Evolutionary conservation across 1,140 invertebrate genomes (phyloP), one percentile per base, ranked within the genome.

Genomic region (Magallana angulata): DNA sequence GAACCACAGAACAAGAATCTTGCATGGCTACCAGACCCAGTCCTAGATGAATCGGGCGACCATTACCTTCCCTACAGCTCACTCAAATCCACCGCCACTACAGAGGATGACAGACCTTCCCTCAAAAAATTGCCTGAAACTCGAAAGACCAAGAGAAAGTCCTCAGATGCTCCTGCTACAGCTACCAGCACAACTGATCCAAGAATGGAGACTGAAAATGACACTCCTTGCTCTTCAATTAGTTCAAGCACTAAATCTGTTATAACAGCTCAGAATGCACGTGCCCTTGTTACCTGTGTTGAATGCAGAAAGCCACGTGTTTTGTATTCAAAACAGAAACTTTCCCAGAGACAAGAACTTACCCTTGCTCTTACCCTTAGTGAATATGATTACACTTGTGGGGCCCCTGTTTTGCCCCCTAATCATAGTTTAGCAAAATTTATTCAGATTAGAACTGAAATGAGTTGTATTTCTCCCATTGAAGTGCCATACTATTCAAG

Each of bases 11-110:
- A 57, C 11, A 18, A 57, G 30, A 16, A 60, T 12, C 18, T 87
- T 5, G 48, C 5, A 7, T 87, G 86, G 86, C 81, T 87, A 30
- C 86, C 86, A 59, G 86, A 87, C 48, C 86, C 86, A 84, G 85
- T 82, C 7, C 81, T 84, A 16, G 86, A 87, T 56, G 80, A 82
- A 30, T 16, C 14, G 16, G 80, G 81, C 7, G 60, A 83, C 24
- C 86, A 87, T 56, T 83, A 64, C 81, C 14, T 36, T 30, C n/a
- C 76, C 1, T 87, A 62, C 18, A 24, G 64, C 18, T 6, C 36
- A 11, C 18, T 84, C 16, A 87, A n/a, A 36, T 87, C 36, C 5
- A 85, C 8, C 5, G 36, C 12, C 6, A 71, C 16, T 4, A 82
- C 80, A 82, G 56, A 56, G 48, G 80, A 82, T n/a, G 18, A 56